Base-by-base conservation (phyloP, 2,113 vertebrate species). In the Theristicus caerulescens region DNA sequence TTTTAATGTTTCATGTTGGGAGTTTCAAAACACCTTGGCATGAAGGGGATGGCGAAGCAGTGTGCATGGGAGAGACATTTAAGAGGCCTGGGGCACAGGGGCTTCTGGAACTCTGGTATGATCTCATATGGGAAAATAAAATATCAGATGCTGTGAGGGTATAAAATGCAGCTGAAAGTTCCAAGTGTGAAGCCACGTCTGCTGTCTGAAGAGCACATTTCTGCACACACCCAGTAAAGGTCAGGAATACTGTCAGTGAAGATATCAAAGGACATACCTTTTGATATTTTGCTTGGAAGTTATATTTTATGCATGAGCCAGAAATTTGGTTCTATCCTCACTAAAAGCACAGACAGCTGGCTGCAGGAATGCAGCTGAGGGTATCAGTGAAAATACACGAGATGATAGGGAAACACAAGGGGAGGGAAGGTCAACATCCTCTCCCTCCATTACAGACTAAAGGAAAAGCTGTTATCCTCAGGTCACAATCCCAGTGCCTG, bases 211-310 rank as follows among this genome's bases (percentile, higher is more conserved):
- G 36, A 73, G 42, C 34, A 80, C 11, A 66, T 95, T 95, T 86
- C 51, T 86, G 85, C 32, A 83, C 82, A 95, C 76, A 1, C 88
- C 92, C 88, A 83, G 44, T 93, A 80, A 92, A 92, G 71, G 46
- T 88, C 92, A 84, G 74, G 85, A 88, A 86, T 80, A 65, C 29
- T 70, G 88, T 42, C 72, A 38, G 24, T 81, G 59, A 93, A 85
- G 92, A 96, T 96, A 96, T 96, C 94, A 96, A 96, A 96, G 71
- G 65, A 88, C 76, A 96, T 86, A 88, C 7, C 51, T 93, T 93
- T 70, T 70, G 42, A 55, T 97, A 90, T 97, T 97, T 97, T 96
- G 14, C n/a, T 97, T 96, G 96, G 96, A 97, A 83, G 64, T 73
- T 69, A 11, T 77, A 70, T 13, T 61, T 31, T n/a, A 70, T 31